These are phyloP conservation scores for Thaumatotibia leucotreta DNA, from an alignment of 1,140 invertebrate species.

Conservation along the genomic window DNA sequence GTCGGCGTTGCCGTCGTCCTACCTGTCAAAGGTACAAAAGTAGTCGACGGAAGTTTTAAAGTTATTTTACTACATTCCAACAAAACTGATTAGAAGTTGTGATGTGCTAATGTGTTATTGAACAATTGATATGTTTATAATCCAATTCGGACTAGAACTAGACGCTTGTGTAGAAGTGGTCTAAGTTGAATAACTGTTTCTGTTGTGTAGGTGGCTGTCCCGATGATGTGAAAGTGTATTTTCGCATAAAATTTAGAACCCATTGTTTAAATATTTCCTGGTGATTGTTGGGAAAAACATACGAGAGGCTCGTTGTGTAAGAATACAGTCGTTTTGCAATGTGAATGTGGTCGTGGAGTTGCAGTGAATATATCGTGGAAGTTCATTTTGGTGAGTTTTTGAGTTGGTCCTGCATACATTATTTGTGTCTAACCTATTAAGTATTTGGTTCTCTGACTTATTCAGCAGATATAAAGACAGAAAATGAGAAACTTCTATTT, in stretches of 20 bases:
- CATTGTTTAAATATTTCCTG: conserved; percentile 68
- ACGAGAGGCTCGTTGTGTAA: conserved; percentile 45
- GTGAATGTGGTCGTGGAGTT: background rate
- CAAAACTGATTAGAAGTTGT: conserved; percentile 29
- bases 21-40: conserved; percentile 12
- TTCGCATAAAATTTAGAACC: conserved; percentile 73
- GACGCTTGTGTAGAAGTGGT: conserved; percentile 24
- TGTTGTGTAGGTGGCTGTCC: conserved; percentile 72
- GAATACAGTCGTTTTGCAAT: conserved; percentile 21
- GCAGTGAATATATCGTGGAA: background rate
- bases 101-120: background rate
- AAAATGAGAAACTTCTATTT: too few relatives aligned
- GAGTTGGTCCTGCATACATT: background rate
- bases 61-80: conserved; percentile 11
- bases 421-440: background rate
- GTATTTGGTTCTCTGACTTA: background rate
- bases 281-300: conserved; percentile 57
- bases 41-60: conserved; percentile 13
- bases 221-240: conserved; percentile 71
- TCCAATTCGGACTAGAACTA: background rate
- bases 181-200: conserved; percentile 62
- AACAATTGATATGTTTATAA: conserved; percentile 4
- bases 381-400: conserved; percentile 7
- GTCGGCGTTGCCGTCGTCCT: conserved; percentile 8
- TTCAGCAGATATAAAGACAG: background rate